Conservation (phyloP, 2,113 vertebrate species). For the Todiramphus chloris region DNA sequence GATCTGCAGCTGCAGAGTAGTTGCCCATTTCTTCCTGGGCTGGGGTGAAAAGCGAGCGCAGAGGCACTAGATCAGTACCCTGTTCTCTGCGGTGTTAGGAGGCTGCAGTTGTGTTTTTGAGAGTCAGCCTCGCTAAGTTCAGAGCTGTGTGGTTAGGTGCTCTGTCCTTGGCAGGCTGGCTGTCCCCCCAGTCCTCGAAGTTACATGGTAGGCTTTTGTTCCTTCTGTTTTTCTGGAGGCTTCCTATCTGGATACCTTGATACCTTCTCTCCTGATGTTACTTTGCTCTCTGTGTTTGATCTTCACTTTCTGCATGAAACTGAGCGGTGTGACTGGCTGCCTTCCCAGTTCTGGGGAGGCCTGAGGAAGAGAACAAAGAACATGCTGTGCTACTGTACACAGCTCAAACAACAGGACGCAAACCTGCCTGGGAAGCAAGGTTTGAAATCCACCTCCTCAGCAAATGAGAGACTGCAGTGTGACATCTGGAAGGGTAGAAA, state of each 20-base stretch:
- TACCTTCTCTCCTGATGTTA: background rate
- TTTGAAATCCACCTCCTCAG: background rate
- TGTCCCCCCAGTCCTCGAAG: background rate
- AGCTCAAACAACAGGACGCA: background rate
- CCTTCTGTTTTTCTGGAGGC: background rate
- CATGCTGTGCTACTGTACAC: background rate
- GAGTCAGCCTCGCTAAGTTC: background rate
- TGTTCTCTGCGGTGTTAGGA: fast-evolving
- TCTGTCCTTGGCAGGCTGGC: background rate
- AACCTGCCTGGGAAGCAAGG: background rate
- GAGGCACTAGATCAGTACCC: background rate
- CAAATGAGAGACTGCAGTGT: background rate
- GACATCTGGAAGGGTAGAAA: background rate
- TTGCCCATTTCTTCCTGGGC: fast-evolving
- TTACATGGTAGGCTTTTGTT: background rate
- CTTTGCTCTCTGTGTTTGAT: background rate
- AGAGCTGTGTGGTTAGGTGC: background rate
- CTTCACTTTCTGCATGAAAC: background rate
- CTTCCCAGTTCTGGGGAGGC: background rate
- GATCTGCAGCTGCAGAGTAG: background rate
- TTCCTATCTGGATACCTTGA: background rate
- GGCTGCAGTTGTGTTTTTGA: background rate
- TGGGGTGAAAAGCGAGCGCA: background rate
- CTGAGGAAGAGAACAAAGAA: constrained; percentile 2
- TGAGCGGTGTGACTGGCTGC: background rate